Evolutionary conservation across 2,797 vertebrate genomes (phyloP), one percentile per base, ranked within the genome.

Genomic region (Paramormyrops hopkinsi): DNA sequence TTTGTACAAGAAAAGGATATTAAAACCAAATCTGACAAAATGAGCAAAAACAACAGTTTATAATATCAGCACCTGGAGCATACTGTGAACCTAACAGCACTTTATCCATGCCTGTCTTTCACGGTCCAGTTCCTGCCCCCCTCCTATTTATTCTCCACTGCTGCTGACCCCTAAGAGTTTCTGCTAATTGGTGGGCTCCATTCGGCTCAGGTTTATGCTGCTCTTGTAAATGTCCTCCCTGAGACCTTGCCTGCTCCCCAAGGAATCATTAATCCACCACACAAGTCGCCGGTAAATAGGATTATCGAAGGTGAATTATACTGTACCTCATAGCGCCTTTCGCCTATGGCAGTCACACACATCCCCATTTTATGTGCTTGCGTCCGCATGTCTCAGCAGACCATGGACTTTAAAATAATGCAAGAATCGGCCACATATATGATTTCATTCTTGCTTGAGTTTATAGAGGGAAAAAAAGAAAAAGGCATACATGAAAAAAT

Each of bases 141-240:
- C 84, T 85, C 87, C 87, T 62, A 84, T 90, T 85, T 90, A 73
- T 54, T 88, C 87, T 88, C 76, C 85, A 59, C 69, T 54, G 33
- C 37, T n/a, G 46, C 89, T 88, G 87, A 90, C 87, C 89, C 89
- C 87, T 88, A 69, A 85, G 87, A 88, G 87, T 90, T 88, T 84
- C 59, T 79, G 79, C 76, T 90, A 90, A 88, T 88, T 90, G 89
- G 87, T 53, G 76, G 37, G 79, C 4, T 17, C 59, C 53, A 44
- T 33, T 85, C 48, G 56, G 89, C 87, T 69, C 76, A 17, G 51
- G 46, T 88, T 83, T 83, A 82, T 82, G 83, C 79, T 50, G 69
- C 87, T 65, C 89, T 90, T 69, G 89, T 53, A 90, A 88, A 90
- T 44, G 89, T 90, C 87, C 87, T 90, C 87, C 48, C 79, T 48